phyloP scores from a whole-genome alignment of 37 sponge, comb jelly and placozoan species.

The Beroe forskalii region DNA sequence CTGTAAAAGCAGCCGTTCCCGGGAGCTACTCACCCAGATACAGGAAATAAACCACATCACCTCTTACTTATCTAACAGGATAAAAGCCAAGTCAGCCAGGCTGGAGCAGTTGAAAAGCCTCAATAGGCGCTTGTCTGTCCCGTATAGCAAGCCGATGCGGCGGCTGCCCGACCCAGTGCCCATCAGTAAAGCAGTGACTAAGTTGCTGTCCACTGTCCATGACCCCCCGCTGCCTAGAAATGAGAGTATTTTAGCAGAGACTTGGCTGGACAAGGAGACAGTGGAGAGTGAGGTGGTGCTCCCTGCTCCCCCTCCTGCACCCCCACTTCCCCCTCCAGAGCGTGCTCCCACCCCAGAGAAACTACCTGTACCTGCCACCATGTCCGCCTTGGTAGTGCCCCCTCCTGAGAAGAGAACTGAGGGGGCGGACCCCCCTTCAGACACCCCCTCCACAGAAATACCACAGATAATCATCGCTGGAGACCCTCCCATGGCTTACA shows the following conservation, averaged over 20 bases:
- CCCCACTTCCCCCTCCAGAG: neutral
- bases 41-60: conserved; percentile 37
- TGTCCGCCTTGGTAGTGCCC: neutral
- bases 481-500: conserved; percentile 49
- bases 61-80: conserved; percentile 7
- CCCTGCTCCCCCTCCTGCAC: neutral
- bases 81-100: conserved; percentile 43
- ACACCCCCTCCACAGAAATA: conserved; percentile 41
- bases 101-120: conserved; percentile 30
- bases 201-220: conserved; percentile 11
- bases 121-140: neutral
- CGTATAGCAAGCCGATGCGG: neutral
- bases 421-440: neutral
- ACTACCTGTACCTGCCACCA: conserved; percentile 5
- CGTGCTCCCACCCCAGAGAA: neutral
- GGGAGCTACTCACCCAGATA: conserved; percentile 30
- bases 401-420: neutral
- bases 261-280: conserved; percentile 7
- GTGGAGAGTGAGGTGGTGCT: neutral
- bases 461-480: conserved; percentile 58
- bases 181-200: conserved; percentile 17
- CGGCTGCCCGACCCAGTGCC: neutral
- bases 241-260: conserved; percentile 30
- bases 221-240: neutral
- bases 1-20: neutral